These are phyloP conservation scores for Corbicula japonica DNA, from an alignment of 2,888 invertebrate genomes.

Conservation along the genomic window DNA sequence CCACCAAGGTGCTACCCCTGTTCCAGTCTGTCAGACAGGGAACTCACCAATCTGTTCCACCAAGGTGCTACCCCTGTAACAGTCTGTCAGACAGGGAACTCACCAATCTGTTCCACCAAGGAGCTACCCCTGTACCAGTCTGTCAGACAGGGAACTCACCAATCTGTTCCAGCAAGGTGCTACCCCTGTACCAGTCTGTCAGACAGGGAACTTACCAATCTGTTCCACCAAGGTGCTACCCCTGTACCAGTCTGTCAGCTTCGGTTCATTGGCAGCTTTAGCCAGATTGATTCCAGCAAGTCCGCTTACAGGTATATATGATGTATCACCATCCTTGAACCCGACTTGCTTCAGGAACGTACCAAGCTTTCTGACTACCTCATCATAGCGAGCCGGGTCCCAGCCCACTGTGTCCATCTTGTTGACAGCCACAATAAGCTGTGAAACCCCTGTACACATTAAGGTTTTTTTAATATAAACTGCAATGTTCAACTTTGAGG, in stretches of 20 bases:
- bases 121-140: slow-evolving; percentile 94
- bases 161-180: too few relatives aligned
- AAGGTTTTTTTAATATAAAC: too few relatives aligned
- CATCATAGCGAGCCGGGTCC: slow-evolving; percentile 95
- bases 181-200: not conserved
- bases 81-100: too few relatives aligned
- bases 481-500: too few relatives aligned
- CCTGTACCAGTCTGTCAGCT: slow-evolving; percentile 92
- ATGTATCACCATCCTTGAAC: slow-evolving; percentile 94
- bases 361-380: slow-evolving; percentile 94
- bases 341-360: slow-evolving; percentile 94
- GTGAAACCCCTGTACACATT: slow-evolving; percentile 92
- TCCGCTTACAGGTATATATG: slow-evolving; percentile 98
- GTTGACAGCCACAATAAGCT: slow-evolving; percentile 97
- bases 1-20: too few relatives aligned
- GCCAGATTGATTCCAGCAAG: slow-evolving; percentile 97
- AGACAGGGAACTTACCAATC: slow-evolving; percentile 89
- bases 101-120: slow-evolving; percentile 94
- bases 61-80: too few relatives aligned
- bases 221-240: slow-evolving; percentile 95
- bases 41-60: slow-evolving; percentile 93
- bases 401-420: slow-evolving; percentile 98
- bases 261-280: slow-evolving; percentile 89
- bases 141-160: slow-evolving; percentile 89
- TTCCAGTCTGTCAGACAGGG: too few relatives aligned